Conservation (phyloP, 2,113 vertebrate genomes). For the Rhizomys pruinosus region DNA sequence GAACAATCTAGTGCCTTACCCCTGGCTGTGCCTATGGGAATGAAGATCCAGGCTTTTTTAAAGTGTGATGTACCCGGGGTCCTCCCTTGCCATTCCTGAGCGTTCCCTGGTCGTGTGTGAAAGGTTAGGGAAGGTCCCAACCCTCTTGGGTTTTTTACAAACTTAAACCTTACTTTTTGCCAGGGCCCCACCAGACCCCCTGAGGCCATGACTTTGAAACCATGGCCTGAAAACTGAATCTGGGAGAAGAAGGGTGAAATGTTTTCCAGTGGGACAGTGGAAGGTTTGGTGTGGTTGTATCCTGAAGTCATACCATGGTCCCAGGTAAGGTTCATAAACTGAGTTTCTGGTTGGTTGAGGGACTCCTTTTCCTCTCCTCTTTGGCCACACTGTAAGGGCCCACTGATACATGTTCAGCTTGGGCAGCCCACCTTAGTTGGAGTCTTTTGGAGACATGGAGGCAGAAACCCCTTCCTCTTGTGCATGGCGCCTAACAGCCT, state of each 20-base stretch:
- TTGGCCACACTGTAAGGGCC: neutral
- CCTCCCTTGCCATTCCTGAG: too few relatives aligned
- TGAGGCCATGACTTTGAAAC: constrained; percentile 1
- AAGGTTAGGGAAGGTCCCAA: too few relatives aligned
- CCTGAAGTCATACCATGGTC: neutral
- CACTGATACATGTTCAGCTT: neutral
- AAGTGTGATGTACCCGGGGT: too few relatives aligned
- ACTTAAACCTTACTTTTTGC: too few relatives aligned
- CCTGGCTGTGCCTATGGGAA: too few relatives aligned
- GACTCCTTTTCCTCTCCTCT: too few relatives aligned
- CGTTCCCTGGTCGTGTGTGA: too few relatives aligned
- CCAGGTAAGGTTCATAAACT: neutral
- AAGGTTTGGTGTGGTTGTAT: neutral
- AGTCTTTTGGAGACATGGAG: neutral
- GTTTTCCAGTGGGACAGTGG: neutral
- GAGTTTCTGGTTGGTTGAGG: neutral
- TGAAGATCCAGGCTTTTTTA: too few relatives aligned
- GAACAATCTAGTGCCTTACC: too few relatives aligned
- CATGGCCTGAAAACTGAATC: neutral
- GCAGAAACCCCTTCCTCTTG: neutral
- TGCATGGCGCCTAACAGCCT: neutral
- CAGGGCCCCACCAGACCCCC: neutral
- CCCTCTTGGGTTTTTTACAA: too few relatives aligned
- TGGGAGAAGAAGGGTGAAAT: neutral
- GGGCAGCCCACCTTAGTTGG: neutral